Conservation (phyloP, 2,113 vertebrate genomes). For the Salvelinus sp. region DNA sequence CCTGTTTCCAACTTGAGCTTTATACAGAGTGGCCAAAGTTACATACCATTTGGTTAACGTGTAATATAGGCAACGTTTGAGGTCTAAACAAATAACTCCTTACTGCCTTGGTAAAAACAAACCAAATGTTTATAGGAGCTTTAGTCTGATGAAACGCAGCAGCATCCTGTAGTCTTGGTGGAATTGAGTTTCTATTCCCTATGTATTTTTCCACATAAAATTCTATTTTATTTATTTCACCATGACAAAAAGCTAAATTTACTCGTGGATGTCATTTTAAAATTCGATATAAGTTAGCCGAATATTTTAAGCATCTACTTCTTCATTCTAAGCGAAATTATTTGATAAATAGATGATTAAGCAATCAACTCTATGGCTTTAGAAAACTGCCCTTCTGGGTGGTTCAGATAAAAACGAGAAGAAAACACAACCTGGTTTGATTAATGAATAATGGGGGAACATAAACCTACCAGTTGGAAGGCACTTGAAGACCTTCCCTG, state of each 20-base stretch:
- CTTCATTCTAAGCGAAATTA: background rate
- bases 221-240: too few relatives aligned
- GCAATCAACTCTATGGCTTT: background rate
- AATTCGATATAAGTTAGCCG: too few relatives aligned
- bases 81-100: slow-evolving; percentile 52
- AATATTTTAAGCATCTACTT: background rate
- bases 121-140: slow-evolving; percentile 32
- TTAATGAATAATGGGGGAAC: slow-evolving; percentile 46
- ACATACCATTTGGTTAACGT: slow-evolving; percentile 44
- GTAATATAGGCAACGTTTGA: slow-evolving; percentile 52
- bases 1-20: background rate
- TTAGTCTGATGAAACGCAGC: background rate
- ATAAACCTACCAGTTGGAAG: slow-evolving; percentile 38
- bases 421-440: slow-evolving; percentile 17
- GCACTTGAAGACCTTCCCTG: slow-evolving; percentile 53
- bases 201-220: too few relatives aligned
- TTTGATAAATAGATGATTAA: background rate
- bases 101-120: slow-evolving; percentile 61
- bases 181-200: too few relatives aligned
- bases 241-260: too few relatives aligned
- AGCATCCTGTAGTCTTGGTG: background rate
- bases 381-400: background rate
- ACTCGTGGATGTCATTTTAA: too few relatives aligned
- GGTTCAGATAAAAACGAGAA: slow-evolving; percentile 31
- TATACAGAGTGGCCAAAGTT: background rate